Conservation (phyloP, 2,113 vertebrate genomes). For the Cephalopterus ornatus region DNA sequence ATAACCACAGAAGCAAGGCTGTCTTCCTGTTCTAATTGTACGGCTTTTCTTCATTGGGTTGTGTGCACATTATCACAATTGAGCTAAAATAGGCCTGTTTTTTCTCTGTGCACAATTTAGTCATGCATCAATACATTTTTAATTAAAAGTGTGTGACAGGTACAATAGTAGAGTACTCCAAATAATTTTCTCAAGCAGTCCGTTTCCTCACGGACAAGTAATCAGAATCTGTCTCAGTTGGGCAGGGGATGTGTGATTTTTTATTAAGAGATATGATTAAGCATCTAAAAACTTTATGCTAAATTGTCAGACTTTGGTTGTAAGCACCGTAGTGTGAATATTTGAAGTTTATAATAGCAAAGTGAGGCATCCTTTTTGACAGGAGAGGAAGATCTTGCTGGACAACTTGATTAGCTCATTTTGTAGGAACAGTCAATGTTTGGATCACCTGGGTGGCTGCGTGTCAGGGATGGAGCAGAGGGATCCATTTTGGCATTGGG, state of each 20-base stretch:
- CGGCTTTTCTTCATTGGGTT: conserved; percentile 50
- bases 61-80: conserved; percentile 41
- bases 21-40: conserved; percentile 38
- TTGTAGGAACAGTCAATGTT: background rate
- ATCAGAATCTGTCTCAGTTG: conserved; percentile 64
- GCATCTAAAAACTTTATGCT: conserved; percentile 40
- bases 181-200: conserved; percentile 70
- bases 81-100: conserved; percentile 68
- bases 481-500: fast-evolving
- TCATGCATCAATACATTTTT: conserved; percentile 77
- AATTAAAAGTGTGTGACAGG: conserved; percentile 79
- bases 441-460: background rate
- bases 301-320: background rate
- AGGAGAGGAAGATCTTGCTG: background rate
- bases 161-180: conserved; percentile 65
- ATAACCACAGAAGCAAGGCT: background rate
- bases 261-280: conserved; percentile 52
- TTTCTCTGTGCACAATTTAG: conserved; percentile 66
- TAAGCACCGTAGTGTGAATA: background rate
- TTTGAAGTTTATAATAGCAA: background rate
- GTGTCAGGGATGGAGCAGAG: background rate
- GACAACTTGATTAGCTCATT: background rate
- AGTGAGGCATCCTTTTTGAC: background rate
- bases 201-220: conserved; percentile 52
- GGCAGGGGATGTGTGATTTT: conserved; percentile 3